A percentile compares a stretch with the other conserved stretches of the same genome.
phyloP scores from a whole-genome alignment of 1,140 invertebrate species.

The Drosophila carrolli region DNA sequence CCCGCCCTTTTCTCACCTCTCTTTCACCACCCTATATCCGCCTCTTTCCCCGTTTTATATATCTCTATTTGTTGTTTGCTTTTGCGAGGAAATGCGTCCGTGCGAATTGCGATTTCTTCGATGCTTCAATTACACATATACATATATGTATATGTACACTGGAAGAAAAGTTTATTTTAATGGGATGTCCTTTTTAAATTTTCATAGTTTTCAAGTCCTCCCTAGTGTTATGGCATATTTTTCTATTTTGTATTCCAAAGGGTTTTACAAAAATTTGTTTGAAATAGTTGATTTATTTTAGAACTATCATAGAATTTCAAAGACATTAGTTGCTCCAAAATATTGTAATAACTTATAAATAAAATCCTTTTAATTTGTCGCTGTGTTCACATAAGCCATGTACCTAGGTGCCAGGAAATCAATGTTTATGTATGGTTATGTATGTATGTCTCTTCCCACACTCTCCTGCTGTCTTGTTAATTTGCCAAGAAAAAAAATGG shows the following conservation, averaged over 20 bases:
- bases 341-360: slow-evolving; percentile 3
- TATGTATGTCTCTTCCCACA: no score
- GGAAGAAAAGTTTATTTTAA: not conserved
- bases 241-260: no score
- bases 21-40: not conserved
- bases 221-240: no score
- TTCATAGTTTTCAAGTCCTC: no score
- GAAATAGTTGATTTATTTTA: no score
- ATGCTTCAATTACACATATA: slow-evolving; percentile 22
- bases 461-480: slow-evolving; percentile 49
- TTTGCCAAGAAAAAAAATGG: slow-evolving; percentile 33
- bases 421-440: no score
- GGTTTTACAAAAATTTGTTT: no score
- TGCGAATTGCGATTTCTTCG: slow-evolving; percentile 47
- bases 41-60: slow-evolving; percentile 5
- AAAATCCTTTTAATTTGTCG: slow-evolving; percentile 7
- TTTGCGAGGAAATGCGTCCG: slow-evolving; percentile 50
- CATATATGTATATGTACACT: not conserved
- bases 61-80: slow-evolving; percentile 38
- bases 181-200: no score
- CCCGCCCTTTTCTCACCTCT: not conserved
- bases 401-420: slow-evolving; percentile 36
- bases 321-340: not conserved
- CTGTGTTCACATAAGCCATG: slow-evolving; percentile 22
- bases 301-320: no score